These are phyloP conservation scores for Schizaphis graminum DNA, from an alignment of 2,888 invertebrate species.

Conservation along the genomic window DNA sequence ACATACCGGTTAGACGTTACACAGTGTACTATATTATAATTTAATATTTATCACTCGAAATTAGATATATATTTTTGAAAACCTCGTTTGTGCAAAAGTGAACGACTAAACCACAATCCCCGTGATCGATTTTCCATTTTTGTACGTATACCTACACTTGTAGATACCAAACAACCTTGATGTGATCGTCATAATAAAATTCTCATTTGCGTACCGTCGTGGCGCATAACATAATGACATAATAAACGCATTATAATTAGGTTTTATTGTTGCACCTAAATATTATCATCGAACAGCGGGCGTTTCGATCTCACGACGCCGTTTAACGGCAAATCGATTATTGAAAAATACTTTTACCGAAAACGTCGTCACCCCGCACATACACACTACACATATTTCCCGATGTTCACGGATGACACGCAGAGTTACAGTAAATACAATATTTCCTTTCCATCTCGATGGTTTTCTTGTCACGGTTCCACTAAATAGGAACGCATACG, in stretches of 20 bases:
- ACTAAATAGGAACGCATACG: background rate
- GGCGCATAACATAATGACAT: background rate
- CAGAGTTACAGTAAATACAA: background rate
- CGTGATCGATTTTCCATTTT: background rate
- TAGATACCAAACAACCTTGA: background rate
- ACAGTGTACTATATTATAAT: background rate
- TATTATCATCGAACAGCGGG: background rate
- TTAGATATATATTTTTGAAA: background rate
- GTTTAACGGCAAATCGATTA: background rate
- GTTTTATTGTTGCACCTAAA: background rate
- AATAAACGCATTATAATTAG: conserved; percentile 1
- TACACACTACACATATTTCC: background rate
- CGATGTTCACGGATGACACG: background rate
- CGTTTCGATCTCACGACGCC: background rate
- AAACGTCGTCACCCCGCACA: background rate
- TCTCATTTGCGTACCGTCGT: background rate
- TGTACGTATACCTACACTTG: background rate
- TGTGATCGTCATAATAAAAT: background rate
- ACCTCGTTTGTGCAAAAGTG: background rate
- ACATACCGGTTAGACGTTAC: background rate
- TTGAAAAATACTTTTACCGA: background rate
- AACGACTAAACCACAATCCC: background rate
- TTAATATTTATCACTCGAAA: background rate
- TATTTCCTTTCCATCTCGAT: conserved; percentile 30
- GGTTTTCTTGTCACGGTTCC: conserved; percentile 7